Evolutionary conservation across 1,140 invertebrate genomes (phyloP).

Genomic region (Drosophila azteca): DNA sequence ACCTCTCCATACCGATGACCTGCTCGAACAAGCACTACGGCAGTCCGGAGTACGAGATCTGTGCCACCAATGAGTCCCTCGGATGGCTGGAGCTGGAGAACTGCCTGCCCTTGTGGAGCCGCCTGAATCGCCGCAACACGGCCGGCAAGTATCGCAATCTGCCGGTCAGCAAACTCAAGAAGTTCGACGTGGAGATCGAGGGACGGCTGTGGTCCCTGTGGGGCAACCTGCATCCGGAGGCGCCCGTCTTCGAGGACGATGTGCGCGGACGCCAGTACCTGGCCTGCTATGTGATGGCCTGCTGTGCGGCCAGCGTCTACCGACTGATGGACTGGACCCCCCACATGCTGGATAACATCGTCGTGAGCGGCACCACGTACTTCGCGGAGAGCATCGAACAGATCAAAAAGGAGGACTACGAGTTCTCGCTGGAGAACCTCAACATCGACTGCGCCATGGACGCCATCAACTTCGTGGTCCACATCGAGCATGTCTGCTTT

Average conservation of each 20-base stretch:
- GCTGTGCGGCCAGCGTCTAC: conserved; percentile 86
- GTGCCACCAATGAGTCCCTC: conserved; percentile 84
- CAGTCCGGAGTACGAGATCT: conserved; percentile 70
- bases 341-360: conserved; percentile 86
- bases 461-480: conserved; percentile 85
- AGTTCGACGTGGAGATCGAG: conserved; percentile 87
- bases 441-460: conserved; percentile 84
- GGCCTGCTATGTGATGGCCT: conserved; percentile 85
- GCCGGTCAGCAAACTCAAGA: conserved; percentile 84
- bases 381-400: conserved; percentile 84
- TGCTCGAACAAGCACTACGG: conserved; percentile 63
- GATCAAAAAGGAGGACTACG: conserved; percentile 84
- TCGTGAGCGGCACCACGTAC: conserved; percentile 85
- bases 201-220: conserved; percentile 86
- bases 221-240: conserved; percentile 85
- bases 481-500: conserved; percentile 85
- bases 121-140: conserved; percentile 84
- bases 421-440: conserved; percentile 85
- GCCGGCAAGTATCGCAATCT: conserved; percentile 84
- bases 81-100: conserved; percentile 85
- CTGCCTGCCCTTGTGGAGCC: conserved; percentile 84
- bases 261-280: conserved; percentile 85
- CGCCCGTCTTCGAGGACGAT: conserved; percentile 83
- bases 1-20: conserved; percentile 68
- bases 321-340: conserved; percentile 86